Conservation (phyloP, 1,140 invertebrate species). For the Parasteatoda tepidariorum region DNA sequence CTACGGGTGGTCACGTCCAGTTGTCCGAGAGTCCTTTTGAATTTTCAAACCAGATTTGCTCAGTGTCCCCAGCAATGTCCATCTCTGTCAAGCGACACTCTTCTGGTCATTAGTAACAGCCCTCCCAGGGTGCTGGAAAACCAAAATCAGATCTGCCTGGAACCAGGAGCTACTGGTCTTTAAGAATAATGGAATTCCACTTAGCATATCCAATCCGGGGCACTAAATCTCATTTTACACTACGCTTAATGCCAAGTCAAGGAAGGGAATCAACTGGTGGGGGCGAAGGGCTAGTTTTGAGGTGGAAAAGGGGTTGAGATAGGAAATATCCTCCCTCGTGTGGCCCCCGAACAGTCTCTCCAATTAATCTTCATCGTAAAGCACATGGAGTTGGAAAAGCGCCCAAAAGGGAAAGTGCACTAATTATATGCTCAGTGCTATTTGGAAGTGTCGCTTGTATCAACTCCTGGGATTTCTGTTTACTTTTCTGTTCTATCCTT, state of each 20-base stretch:
- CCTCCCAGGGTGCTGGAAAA: not conserved
- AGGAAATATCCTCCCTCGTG: not conserved
- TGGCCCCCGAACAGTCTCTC: constrained; percentile 3
- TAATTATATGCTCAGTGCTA: constrained; percentile 10
- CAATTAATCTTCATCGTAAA: constrained; percentile 39
- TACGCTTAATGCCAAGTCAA: constrained; percentile 14
- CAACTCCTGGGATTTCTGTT: not conserved
- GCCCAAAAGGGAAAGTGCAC: constrained; percentile 29
- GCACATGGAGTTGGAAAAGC: not conserved
- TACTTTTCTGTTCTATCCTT: not conserved
- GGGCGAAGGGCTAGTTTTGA: not conserved
- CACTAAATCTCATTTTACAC: constrained; percentile 44
- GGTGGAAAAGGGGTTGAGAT: constrained; percentile 7
- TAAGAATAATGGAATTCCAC: constrained; percentile 52
- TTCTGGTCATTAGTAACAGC: constrained; percentile 25
- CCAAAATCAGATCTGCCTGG: not conserved
- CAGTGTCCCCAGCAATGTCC: constrained; percentile 15
- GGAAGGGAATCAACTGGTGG: constrained; percentile 32
- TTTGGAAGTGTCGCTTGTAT: constrained; percentile 1
- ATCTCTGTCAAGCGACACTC: constrained; percentile 27
- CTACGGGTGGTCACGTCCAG: constrained; percentile 23
- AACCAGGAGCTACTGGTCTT: not conserved
- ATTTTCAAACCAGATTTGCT: constrained; percentile 28
- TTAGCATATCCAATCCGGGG: constrained; percentile 25
- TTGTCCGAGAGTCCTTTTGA: constrained; percentile 27